Percentiles rank a stretch among this genome's conserved stretches.
Conservation (phyloP, 2,888 invertebrate genomes). For the Drosophila subsilvestris region DNA sequence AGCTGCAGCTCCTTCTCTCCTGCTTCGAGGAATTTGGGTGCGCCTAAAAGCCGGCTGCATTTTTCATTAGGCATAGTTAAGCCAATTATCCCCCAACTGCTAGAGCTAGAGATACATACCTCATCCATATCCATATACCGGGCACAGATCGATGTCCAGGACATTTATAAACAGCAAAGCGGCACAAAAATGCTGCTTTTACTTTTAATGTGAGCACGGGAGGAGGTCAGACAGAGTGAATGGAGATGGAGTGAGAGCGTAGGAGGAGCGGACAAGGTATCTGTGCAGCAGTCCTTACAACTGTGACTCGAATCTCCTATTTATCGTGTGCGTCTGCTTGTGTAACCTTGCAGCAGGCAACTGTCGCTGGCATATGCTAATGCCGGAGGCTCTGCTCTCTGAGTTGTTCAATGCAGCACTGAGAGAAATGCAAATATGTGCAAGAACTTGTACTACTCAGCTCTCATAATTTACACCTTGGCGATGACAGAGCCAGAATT, state of each 20-base stretch:
- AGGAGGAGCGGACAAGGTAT: background rate
- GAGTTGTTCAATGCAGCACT: conserved; percentile 14
- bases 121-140: conserved; percentile 20
- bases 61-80: conserved; percentile 68
- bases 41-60: conserved; percentile 73
- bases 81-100: conserved; percentile 50
- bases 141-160: conserved; percentile 24
- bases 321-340: conserved; percentile 50
- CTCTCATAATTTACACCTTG: too few relatives aligned
- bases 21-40: conserved; percentile 41
- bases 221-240: background rate
- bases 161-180: conserved; percentile 54
- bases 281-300: conserved; percentile 34
- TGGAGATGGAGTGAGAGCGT: background rate
- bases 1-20: conserved; percentile 22
- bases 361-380: conserved; percentile 71
- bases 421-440: conserved; percentile 4
- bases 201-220: conserved; percentile 41
- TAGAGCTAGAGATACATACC: conserved; percentile 40
- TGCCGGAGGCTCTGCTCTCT: conserved; percentile 50
- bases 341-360: conserved; percentile 49
- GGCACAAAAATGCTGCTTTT: conserved; percentile 47
- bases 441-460: too few relatives aligned
- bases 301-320: conserved; percentile 37
- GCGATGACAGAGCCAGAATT: too few relatives aligned